phyloP scores from a whole-genome alignment of 1,140 invertebrate genomes.

The Maconellicoccus hirsutus region DNA sequence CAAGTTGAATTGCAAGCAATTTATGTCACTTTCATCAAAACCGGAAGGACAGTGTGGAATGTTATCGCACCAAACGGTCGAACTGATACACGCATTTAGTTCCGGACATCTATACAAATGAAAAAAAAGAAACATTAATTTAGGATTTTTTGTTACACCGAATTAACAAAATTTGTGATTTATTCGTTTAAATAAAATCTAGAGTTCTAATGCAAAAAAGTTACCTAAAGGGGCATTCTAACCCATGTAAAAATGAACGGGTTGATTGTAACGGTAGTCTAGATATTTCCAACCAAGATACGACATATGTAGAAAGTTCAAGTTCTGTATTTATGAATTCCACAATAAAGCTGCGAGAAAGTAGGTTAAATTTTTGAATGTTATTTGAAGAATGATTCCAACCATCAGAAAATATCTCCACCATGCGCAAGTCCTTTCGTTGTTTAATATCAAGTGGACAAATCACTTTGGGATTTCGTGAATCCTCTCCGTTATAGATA shows the following conservation, averaged over 20 bases:
- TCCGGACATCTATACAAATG: conserved; percentile 58
- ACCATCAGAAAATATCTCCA: conserved; percentile 59
- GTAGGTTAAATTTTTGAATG: conserved; percentile 28
- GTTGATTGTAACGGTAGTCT: conserved; percentile 50
- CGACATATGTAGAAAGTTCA: conserved; percentile 54
- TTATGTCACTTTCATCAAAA: conserved; percentile 55
- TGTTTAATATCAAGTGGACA: conserved; percentile 42
- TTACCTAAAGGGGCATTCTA: conserved; percentile 59
- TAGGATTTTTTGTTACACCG: no score
- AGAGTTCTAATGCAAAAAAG: conserved; percentile 24
- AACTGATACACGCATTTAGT: conserved; percentile 64
- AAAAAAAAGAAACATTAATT: conserved; percentile 19
- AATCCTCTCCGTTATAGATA: conserved; percentile 46
- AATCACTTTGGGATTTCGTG: conserved; percentile 47
- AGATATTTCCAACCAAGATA: conserved; percentile 66
- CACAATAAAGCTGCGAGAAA: conserved; percentile 48
- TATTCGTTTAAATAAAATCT: not conserved
- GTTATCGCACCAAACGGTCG: conserved; percentile 60
- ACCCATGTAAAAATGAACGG: conserved; percentile 34
- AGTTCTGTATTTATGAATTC: conserved; percentile 49
- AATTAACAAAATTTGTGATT: no score
- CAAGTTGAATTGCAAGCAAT: conserved; percentile 56
- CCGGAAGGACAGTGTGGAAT: conserved; percentile 57
- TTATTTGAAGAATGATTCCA: conserved; percentile 42
- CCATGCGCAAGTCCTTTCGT: conserved; percentile 30